Base-by-base conservation (phyloP, 2,888 invertebrate genomes). In the Ypsolopha scabrella region DNA sequence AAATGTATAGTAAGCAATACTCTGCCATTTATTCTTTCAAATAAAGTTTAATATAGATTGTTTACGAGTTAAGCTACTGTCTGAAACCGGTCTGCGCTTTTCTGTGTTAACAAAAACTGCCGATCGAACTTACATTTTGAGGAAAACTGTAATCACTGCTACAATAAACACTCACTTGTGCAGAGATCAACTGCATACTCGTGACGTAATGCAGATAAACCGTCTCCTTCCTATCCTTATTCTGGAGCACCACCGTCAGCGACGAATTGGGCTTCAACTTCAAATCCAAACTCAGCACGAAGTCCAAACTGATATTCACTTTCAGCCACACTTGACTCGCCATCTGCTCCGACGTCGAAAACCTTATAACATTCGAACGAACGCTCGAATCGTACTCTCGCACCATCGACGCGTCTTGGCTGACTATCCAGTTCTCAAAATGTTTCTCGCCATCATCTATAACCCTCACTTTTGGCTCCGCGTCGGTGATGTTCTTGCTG, bases 401-500 rank as follows among this genome's bases (percentile, higher is more conserved):
- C 6, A 86, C 87, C 61, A 93, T 77, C 33, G 88, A 86, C 13
- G 92, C 92, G 51, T 90, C 91, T 59, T 89, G 88, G n/a, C 93
- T 93, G 2, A 92, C 89, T 2, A 83, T 85, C 96, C 96, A 96
- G 49, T 89, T 89, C 50, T 89, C 90, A 53, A 89, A 75, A 64
- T 89, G 79, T 57, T 87, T 88, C 60, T 94, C 92, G 0, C 91
- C 93, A 69, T 96, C 94, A 63, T 96, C 96, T 7, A 96, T 60
- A 0, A 75, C 54, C 48, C 90, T 90, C 55, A 90, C 85, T 48
- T 92, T 88, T 0, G 96, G 95, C 59, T 94, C 92, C 0, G 93
- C 92, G 64, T 96, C 96, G 0, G 94, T 94, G 10, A 98, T 80
- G 75, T 96, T 94, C 77, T 98, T 98, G 77, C 97, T 97, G 77